Conservation (phyloP, 2,797 vertebrate species). For the Poeciliopsis gracilis region DNA sequence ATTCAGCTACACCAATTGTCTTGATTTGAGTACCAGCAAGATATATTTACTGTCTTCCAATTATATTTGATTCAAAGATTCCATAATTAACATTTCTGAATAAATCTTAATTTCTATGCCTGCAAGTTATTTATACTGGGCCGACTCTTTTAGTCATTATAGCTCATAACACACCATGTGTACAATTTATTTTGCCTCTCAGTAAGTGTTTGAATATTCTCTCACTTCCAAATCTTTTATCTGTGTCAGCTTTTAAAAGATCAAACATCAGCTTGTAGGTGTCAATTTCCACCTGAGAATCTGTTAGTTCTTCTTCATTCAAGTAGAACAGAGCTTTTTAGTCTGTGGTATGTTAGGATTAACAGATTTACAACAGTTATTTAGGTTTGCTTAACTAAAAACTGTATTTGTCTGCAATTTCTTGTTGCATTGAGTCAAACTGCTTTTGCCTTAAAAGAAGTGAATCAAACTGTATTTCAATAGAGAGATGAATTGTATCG, state of each 20-base stretch:
- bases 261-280: background rate
- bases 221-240: background rate
- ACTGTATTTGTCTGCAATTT: background rate
- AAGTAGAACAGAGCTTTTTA: background rate
- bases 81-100: no score
- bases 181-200: background rate
- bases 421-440: background rate
- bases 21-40: background rate
- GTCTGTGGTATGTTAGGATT: background rate
- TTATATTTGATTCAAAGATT: background rate
- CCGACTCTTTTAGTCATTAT: no score
- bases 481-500: background rate
- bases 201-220: background rate
- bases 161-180: background rate
- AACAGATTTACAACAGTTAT: background rate
- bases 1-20: background rate
- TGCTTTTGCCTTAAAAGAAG: background rate
- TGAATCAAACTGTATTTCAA: background rate
- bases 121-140: no score
- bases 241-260: background rate
- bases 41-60: background rate
- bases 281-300: background rate
- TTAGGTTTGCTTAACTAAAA: background rate
- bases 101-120: no score
- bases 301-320: background rate